Conservation (phyloP, 2,888 invertebrate genomes). For the Lepidonotus clava region DNA sequence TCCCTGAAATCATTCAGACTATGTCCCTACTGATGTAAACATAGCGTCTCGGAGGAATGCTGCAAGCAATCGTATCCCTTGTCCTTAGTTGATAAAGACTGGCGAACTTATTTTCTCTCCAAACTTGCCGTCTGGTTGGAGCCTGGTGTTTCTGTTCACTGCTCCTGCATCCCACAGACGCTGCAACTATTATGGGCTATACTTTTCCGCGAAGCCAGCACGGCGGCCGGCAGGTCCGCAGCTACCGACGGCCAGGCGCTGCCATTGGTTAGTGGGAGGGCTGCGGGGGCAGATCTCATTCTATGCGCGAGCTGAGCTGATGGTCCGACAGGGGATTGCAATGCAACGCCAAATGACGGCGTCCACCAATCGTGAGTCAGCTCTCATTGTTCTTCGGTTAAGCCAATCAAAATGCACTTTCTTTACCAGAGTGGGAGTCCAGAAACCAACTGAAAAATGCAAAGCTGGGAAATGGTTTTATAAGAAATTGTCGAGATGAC, state of each 20-base stretch:
- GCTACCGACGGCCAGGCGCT: not conserved
- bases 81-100: too few relatives aligned
- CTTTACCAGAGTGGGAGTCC: too few relatives aligned
- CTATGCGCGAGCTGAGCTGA: not conserved
- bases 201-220: not conserved
- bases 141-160: not conserved
- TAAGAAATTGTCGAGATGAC: too few relatives aligned
- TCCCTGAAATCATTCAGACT: too few relatives aligned
- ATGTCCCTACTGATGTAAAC: too few relatives aligned
- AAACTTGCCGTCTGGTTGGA: too few relatives aligned
- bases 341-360: not conserved
- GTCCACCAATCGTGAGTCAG: constrained; percentile 6
- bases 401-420: too few relatives aligned
- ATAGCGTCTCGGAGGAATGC: too few relatives aligned
- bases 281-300: not conserved
- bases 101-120: too few relatives aligned
- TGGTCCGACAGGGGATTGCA: not conserved
- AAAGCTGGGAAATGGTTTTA: too few relatives aligned
- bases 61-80: too few relatives aligned
- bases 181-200: not conserved
- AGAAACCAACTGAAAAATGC: too few relatives aligned
- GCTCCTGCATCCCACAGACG: not conserved
- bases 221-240: not conserved
- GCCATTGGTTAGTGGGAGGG: not conserved
- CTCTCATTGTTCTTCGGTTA: constrained; percentile 10